Evolutionary conservation across 2,797 vertebrate species (phyloP), one percentile per base, ranked within the genome.

Genomic region (Silurus aristotelis): DNA sequence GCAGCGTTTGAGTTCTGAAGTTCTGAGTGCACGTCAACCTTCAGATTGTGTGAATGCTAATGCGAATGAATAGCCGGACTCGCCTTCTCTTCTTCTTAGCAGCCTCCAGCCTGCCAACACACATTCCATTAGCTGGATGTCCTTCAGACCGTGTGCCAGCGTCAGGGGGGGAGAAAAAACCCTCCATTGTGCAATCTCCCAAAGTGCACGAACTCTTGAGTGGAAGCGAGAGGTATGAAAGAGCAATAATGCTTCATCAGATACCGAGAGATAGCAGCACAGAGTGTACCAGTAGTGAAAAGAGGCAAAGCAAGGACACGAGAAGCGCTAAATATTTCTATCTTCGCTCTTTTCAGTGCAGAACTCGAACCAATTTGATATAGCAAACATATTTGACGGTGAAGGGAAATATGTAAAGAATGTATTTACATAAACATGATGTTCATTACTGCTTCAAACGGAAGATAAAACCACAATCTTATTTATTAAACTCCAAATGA

Each of bases 61-160:
- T 77, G 77, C 66, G 76, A 87, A 86, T 89, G 89, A 89, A 85
- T 88, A 79, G 89, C 63, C 81, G 58, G 83, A 77, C 80, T 87
- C 84, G 46, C 64, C 64, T 75, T 85, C 56, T 68, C 80, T 75
- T 52, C 8, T 67, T 82, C 83, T 70, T 63, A 71, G 55, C 85
- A 66, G 61, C 85, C 85, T 88, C 84, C 85, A 88, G 83, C 80
- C 80, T 85, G 88, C 85, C 87, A 89, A 87, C 79, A 84, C 86
- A 66, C 89, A 88, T 88, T 88, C 89, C 87, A 88, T 89, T 89
- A 85, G 85, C 84, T 84, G 84, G 78, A 84, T 70, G 87, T 86
- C 89, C 89, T 89, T 89, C 87, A 88, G 71, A 84, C 63, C 46
- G 82, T 83, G 81, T 60, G 66, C 80, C 73, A 84, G 68, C 82